Conservation (phyloP, 2,797 vertebrate genomes). For the Emys orbicularis region DNA sequence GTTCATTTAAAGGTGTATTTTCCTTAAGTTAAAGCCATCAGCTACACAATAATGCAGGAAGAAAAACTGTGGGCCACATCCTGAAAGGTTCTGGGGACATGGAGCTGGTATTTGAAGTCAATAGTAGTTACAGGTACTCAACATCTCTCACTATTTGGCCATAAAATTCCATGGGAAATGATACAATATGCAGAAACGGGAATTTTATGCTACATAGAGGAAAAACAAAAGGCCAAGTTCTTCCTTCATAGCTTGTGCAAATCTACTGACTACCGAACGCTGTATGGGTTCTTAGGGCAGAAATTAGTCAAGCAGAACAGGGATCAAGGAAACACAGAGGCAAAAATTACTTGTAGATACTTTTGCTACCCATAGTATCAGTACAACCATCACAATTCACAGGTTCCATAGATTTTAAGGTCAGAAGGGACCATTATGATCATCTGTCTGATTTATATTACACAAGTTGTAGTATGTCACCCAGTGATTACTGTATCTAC, state of each 20-base stretch:
- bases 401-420: neutral
- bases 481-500: neutral
- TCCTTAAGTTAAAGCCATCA: neutral
- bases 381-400: neutral
- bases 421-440: neutral
- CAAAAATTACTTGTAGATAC: neutral
- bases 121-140: neutral
- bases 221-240: neutral
- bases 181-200: neutral
- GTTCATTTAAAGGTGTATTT: neutral
- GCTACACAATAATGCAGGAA: neutral
- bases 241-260: neutral
- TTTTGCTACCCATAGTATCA: neutral
- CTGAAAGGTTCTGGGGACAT: neutral
- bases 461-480: neutral
- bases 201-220: neutral
- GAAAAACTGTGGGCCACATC: neutral
- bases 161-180: neutral
- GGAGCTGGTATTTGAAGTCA: rapidly evolving
- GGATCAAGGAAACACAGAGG: neutral
- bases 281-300: neutral
- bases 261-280: neutral
- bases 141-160: neutral
- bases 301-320: neutral
- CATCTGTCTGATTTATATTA: neutral